Percentiles rank a stretch among this genome's conserved stretches.
phyloP scores from a whole-genome alignment of 2,113 vertebrate genomes.

The Saccopteryx bilineata region DNA sequence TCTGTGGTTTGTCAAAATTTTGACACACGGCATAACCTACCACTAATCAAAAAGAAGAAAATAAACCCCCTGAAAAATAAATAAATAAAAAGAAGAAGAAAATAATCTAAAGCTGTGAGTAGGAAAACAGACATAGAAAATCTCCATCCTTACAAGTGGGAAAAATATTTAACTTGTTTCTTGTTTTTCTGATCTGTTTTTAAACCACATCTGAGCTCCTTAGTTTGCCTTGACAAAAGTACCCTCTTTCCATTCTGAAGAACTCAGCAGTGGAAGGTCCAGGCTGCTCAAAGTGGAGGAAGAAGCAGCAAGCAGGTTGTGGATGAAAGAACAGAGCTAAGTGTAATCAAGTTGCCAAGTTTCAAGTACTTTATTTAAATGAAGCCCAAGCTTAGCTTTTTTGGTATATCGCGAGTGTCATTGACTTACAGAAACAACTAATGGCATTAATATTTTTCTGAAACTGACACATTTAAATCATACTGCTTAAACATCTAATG shows the following conservation, averaged over 20 bases:
- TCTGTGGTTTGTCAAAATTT: conserved; percentile 43
- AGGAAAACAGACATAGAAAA: conserved; percentile 56
- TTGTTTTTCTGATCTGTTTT: conserved; percentile 34
- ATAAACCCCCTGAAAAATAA: not conserved
- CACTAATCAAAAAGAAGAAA: conserved; percentile 54
- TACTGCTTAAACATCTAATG: not conserved
- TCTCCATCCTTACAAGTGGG: not conserved
- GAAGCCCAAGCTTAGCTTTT: not conserved
- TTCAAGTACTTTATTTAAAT: not conserved
- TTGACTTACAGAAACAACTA: not conserved
- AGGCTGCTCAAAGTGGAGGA: not conserved
- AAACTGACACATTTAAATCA: conserved; percentile 48
- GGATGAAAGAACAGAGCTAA: not conserved
- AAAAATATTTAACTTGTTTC: conserved; percentile 56
- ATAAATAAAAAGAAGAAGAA: not conserved
- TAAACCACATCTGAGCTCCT: not conserved
- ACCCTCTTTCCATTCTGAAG: not conserved
- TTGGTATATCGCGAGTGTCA: not conserved
- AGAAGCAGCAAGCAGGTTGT: not conserved
- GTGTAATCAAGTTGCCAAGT: not conserved
- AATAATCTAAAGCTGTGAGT: conserved; percentile 8
- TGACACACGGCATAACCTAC: conserved; percentile 37
- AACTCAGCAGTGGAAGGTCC: not conserved
- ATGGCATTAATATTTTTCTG: not conserved
- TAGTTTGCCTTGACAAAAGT: not conserved